Percentiles rank a stretch among this genome's conserved stretches.
Conservation (phyloP, 92 coral and sea anemone genomes). For the Epizoanthus scotinus region DNA sequence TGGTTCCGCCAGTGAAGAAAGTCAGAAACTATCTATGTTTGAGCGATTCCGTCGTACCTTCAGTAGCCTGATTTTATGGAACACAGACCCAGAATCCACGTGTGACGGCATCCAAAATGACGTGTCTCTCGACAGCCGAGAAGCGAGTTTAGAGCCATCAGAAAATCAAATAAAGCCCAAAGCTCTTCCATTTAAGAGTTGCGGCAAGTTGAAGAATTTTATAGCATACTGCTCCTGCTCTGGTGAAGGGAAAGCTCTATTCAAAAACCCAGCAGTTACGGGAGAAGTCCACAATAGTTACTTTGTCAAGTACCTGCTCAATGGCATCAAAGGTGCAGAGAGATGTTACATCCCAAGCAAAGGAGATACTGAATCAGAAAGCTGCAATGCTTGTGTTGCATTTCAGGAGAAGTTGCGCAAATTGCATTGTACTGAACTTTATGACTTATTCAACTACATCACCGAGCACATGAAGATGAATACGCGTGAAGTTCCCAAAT, state of each 20-base stretch:
- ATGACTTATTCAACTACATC: constrained; percentile 1
- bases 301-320: neutral
- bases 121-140: neutral
- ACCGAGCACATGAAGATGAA: constrained; percentile 1
- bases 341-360: neutral
- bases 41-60: neutral
- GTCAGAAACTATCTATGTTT: neutral
- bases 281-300: neutral
- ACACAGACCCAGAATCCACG: neutral
- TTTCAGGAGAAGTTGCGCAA: neutral
- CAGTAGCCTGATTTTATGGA: neutral
- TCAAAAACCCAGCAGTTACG: neutral
- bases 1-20: neutral
- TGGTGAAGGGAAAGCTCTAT: neutral
- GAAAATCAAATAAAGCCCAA: too few relatives aligned
- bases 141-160: neutral
- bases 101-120: neutral
- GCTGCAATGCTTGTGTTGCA: neutral
- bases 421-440: neutral
- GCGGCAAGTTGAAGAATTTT: neutral
- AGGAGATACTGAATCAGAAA: neutral
- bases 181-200: too few relatives aligned
- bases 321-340: constrained; percentile 10
- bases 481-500: neutral
- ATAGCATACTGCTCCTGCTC: constrained; percentile 7